Evolutionary conservation across 2,888 invertebrate species (phyloP).

Genomic region (Drosophila kanekoi): DNA sequence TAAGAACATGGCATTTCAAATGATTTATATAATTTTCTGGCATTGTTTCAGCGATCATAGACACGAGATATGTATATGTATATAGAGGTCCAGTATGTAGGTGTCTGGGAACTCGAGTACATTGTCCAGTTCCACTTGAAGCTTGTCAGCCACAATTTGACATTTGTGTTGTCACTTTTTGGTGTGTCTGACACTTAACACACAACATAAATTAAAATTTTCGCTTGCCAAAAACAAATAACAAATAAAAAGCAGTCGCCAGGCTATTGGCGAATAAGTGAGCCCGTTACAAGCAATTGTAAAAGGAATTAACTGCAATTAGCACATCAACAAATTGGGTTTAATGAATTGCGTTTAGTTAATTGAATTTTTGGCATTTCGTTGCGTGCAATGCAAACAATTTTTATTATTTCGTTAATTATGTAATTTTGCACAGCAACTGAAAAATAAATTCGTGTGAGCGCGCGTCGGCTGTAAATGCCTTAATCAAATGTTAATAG

Average conservation of each 20-base stretch:
- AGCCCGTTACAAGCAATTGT: constrained; percentile 28
- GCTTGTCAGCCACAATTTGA: constrained; percentile 72
- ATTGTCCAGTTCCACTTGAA: constrained; percentile 46
- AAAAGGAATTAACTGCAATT: constrained; percentile 51
- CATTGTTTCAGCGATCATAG: constrained; percentile 61
- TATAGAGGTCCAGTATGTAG: constrained; percentile 31
- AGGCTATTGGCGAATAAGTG: not conserved
- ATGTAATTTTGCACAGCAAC: constrained; percentile 49
- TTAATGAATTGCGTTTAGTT: constrained; percentile 68
- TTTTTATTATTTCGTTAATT: constrained; percentile 53
- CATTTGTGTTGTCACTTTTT: constrained; percentile 72
- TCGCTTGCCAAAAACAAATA: constrained; percentile 27
- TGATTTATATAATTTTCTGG: constrained; percentile 74
- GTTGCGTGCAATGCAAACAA: constrained; percentile 53
- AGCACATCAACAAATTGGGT: constrained; percentile 59
- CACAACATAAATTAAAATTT: constrained; percentile 74
- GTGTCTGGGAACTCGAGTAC: constrained; percentile 43
- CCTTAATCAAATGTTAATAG: constrained; percentile 79
- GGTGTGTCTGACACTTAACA: constrained; percentile 73
- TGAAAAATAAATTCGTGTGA: constrained; percentile 63
- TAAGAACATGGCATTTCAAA: constrained; percentile 74
- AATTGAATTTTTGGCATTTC: constrained; percentile 63
- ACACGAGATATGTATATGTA: constrained; percentile 33
- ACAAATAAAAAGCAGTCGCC: constrained; percentile 12
- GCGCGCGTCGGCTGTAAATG: constrained; percentile 67